phyloP scores from a whole-genome alignment of 1,140 invertebrate genomes.

The Drosophila pandora region DNA sequence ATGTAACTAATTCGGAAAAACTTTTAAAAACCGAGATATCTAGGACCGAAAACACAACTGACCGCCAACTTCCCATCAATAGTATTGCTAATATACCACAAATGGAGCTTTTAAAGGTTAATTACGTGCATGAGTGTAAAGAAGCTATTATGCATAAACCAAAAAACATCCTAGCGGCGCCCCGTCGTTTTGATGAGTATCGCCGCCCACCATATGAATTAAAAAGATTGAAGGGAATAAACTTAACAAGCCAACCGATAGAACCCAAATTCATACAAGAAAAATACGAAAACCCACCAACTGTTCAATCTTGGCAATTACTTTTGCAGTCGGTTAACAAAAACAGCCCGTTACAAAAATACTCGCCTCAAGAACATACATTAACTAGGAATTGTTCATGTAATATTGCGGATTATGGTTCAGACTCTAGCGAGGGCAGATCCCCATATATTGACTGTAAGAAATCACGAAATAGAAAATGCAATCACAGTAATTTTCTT shows the following conservation, averaged over 20 bases:
- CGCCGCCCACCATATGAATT: conserved; percentile 23
- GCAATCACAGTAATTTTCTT: conserved; percentile 37
- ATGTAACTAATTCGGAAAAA: conserved; percentile 15
- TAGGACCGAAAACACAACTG: conserved; percentile 60
- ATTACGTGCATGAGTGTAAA: conserved; percentile 79
- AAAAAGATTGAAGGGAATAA: not conserved
- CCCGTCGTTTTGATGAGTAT: conserved; percentile 45
- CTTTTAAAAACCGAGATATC: conserved; percentile 29
- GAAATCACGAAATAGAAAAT: conserved; percentile 66
- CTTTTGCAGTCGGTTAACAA: conserved; percentile 27
- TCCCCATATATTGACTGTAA: conserved; percentile 49
- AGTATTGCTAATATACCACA: conserved; percentile 56
- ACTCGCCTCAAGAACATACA: conserved; percentile 5
- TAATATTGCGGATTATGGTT: not conserved
- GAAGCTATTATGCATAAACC: conserved; percentile 67
- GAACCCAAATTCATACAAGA: conserved; percentile 4
- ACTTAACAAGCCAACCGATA: not conserved
- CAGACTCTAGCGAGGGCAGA: conserved; percentile 32
- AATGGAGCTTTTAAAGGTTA: conserved; percentile 78
- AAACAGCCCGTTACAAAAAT: conserved; percentile 12
- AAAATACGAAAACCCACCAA: conserved; percentile 43
- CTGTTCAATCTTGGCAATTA: conserved; percentile 64
- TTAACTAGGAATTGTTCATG: not conserved
- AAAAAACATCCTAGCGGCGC: conserved; percentile 25
- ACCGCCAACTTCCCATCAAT: conserved; percentile 54